These are phyloP conservation scores for Heterotilapia buettikoferi DNA, from an alignment of 2,113 vertebrate species.

Conservation along the genomic window DNA sequence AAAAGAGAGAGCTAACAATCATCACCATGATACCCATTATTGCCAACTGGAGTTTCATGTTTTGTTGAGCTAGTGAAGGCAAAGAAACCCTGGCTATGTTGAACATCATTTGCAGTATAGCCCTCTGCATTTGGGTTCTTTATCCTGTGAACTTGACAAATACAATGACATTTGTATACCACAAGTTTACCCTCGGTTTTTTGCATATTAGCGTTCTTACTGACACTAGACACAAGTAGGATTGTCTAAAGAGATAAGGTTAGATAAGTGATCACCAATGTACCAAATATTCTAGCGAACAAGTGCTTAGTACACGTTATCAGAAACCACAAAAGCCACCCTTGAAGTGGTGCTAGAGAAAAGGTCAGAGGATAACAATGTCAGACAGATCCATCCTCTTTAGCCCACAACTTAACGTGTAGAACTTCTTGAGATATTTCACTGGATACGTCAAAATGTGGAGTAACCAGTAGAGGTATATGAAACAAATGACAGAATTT, in stretches of 20 bases:
- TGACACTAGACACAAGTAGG: background rate
- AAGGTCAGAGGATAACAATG: background rate
- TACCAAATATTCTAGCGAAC: background rate
- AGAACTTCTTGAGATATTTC: background rate
- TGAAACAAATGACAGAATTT: background rate
- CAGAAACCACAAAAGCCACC: background rate
- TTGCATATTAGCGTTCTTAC: background rate
- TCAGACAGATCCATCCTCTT: background rate
- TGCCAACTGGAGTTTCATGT: rapidly evolving
- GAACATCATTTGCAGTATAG: background rate
- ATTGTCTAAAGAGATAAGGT: background rate
- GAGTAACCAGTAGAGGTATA: rapidly evolving
- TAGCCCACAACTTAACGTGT: background rate
- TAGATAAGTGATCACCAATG: rapidly evolving
- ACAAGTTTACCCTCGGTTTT: background rate
- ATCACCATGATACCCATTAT: background rate
- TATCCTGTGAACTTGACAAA: background rate
- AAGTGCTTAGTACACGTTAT: background rate
- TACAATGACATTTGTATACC: background rate
- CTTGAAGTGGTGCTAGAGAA: background rate
- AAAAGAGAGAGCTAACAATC: rapidly evolving
- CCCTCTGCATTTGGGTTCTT: background rate
- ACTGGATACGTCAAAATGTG: background rate
- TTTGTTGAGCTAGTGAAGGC: background rate
- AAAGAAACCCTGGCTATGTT: background rate